Evolutionary conservation across 2,797 vertebrate species (phyloP), one percentile per base, ranked within the genome.

Genomic region (Lithobates pipiens): DNA sequence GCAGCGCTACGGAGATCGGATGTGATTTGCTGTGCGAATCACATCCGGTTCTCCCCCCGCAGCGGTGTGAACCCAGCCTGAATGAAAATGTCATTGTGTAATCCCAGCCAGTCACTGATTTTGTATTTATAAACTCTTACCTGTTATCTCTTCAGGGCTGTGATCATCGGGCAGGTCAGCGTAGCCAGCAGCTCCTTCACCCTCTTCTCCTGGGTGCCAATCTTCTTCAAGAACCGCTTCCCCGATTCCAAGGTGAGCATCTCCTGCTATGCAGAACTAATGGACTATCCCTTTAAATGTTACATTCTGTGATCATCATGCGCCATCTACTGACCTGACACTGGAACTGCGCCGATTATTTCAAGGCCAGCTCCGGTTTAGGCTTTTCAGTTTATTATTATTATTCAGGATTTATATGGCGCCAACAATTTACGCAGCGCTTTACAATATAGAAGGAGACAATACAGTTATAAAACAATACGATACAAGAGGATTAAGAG

Each of bases 201-300:
- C 8, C 94, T 99, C 42, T 93, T 99, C 88, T 99, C 97, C 57
- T 99, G 98, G 98, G 93, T 99, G 89, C 98, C 98, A 0, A 98
- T 97, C 0, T 99, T 96, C 95, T 99, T 99, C 72, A 96, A 96
- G 90, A 98, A 99, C 89, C 96, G 94, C 0, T 99, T 97, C 88
- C 98, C 98, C 0, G 93, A 96, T 6, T 95, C 98, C 15, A 97
- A 99, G 96, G 98, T 99, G 91, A 92, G 91, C 34, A 15, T 27
- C 21, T 39, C 39, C 39, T 1, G 39, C 39, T 5, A 21, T 18
- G 29, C 70, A 2, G 11, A 80, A 5, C 21, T 3, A 50, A 50
- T 5, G 25, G 4, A 39, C 3, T 39, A 21, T 8, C 42, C 13
- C 2, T 9, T 21, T 70, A 6, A 81, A 16, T 32, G 44, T 10